Evolutionary conservation across 2,888 invertebrate genomes (phyloP).

Genomic region (Pammene fasciana): DNA sequence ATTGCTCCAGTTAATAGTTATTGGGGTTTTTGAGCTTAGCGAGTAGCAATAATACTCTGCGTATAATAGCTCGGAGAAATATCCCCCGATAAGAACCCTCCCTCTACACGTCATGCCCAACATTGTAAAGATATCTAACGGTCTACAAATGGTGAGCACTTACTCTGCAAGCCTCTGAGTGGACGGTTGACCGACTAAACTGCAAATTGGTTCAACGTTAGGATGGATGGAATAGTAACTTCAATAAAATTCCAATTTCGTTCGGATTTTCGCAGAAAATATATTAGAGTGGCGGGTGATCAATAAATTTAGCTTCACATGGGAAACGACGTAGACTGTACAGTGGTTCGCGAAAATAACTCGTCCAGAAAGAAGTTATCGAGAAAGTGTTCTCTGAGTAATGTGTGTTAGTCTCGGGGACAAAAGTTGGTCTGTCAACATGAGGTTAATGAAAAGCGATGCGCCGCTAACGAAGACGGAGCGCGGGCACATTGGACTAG

Average conservation of each 20-base stretch:
- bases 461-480: conserved; percentile 69
- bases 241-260: conserved; percentile 30
- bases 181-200: conserved; percentile 58
- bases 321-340: conserved; percentile 8
- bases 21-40: conserved; percentile 32
- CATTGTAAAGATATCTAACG: conserved; percentile 50
- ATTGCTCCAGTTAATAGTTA: conserved; percentile 32
- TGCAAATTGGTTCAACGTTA: conserved; percentile 40
- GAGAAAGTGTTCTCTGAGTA: conserved; percentile 45
- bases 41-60: conserved; percentile 57
- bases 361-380: conserved; percentile 58
- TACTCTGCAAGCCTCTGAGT: conserved; percentile 52
- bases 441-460: conserved; percentile 72
- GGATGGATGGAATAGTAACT: conserved; percentile 35
- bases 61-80: conserved; percentile 58
- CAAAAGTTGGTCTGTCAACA: conserved; percentile 59
- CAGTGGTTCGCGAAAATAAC: conserved; percentile 46
- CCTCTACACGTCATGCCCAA: conserved; percentile 75
- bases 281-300: background rate
- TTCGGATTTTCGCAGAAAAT: conserved; percentile 21
- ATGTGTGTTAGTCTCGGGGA: conserved; percentile 50
- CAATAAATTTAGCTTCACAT: conserved; percentile 25
- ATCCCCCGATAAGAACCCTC: conserved; percentile 64
- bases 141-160: conserved; percentile 44
- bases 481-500: conserved; percentile 52